These are phyloP conservation scores for Fulica atra DNA, from an alignment of 2,113 vertebrate species.

Conservation along the genomic window DNA sequence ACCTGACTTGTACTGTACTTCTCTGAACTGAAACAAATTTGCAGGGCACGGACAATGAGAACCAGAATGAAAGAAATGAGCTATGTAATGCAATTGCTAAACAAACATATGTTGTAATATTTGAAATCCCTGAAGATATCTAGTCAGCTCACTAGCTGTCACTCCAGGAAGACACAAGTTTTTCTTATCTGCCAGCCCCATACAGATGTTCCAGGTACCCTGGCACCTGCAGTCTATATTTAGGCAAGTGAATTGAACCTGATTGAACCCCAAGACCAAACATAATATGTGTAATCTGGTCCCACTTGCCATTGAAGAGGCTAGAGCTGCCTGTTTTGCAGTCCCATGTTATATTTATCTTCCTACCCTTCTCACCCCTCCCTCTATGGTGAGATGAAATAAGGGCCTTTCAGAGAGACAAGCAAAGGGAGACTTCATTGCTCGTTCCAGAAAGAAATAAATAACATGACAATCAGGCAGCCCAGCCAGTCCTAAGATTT, in stretches of 20 bases:
- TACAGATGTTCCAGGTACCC: background rate
- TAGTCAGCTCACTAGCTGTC: background rate
- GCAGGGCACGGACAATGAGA: background rate
- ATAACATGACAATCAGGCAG: background rate
- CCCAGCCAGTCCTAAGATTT: background rate
- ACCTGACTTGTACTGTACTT: background rate
- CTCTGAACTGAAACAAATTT: background rate
- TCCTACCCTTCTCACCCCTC: background rate
- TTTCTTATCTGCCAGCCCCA: background rate
- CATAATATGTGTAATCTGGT: background rate
- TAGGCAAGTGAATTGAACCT: background rate
- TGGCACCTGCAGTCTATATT: background rate
- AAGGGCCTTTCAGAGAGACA: background rate
- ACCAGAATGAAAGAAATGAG: background rate
- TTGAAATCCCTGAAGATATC: background rate
- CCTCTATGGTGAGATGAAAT: background rate
- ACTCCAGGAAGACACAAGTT: background rate
- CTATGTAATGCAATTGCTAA: background rate
- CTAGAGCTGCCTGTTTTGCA: background rate
- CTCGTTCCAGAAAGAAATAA: background rate
- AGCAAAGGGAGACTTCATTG: background rate
- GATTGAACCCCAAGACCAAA: accelerated
- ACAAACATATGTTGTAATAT: background rate
- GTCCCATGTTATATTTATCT: background rate
- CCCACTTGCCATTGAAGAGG: background rate